phyloP scores from a whole-genome alignment of 2,113 vertebrate genomes.

The Stictonetta naevosa region DNA sequence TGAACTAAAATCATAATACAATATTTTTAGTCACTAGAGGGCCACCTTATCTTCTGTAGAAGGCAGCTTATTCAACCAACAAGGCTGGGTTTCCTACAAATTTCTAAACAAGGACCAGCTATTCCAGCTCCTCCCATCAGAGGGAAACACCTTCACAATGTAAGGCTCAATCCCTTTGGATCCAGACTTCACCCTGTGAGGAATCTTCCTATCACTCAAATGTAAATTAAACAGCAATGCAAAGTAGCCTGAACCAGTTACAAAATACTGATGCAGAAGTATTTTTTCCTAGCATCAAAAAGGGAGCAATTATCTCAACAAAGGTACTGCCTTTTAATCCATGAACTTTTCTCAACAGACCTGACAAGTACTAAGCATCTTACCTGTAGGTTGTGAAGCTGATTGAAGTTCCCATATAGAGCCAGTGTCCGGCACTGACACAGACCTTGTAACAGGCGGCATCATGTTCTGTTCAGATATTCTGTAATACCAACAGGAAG shows the following conservation, averaged over 20 bases:
- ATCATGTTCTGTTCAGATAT: conserved; percentile 91
- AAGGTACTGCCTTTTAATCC: not conserved
- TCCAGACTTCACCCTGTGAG: not conserved
- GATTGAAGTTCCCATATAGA: conserved; percentile 98
- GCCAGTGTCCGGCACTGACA: conserved; percentile 92
- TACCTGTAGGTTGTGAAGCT: conserved; percentile 88
- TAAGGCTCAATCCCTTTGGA: not conserved
- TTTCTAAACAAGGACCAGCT: not conserved
- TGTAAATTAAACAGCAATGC: not conserved
- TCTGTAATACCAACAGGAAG: conserved; percentile 78
- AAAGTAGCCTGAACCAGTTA: not conserved
- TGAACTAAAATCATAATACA: not conserved
- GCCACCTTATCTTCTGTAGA: not conserved
- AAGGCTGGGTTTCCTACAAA: not conserved
- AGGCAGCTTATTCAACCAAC: not conserved
- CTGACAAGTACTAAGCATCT: not conserved
- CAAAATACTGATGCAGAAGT: not conserved
- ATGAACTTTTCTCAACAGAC: not conserved
- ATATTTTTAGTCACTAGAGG: not conserved
- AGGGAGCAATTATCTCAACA: not conserved
- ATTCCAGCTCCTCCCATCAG: not conserved
- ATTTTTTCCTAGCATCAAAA: not conserved
- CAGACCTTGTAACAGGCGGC: conserved; percentile 90
- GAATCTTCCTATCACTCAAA: not conserved
- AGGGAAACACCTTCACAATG: not conserved